Evolutionary conservation across 2,797 vertebrate genomes (phyloP), one percentile per base, ranked within the genome.

Genomic region (Rhabdomys pumilio): DNA sequence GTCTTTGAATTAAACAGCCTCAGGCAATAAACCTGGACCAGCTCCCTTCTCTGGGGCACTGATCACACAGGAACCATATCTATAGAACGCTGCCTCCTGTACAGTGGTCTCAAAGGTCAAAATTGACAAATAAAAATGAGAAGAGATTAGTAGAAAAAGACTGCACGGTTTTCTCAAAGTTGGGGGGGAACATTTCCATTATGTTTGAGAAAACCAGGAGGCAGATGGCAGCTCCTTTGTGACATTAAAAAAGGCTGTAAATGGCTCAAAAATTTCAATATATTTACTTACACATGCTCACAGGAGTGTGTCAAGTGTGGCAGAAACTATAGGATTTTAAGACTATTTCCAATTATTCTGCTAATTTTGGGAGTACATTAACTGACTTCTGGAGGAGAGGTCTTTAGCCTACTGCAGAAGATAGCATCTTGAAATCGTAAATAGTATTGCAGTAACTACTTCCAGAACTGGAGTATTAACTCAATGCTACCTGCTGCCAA

Each of bases 281-380:
- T 22, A 77, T 77, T 85, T 94, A 34, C 19, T 80, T 88, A 50
- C 53, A 94, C 20, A n/a, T 4, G 59, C 24, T 88, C 19, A 50
- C 44, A 81, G 77, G 15, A 86, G 15, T 41, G 34, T 12, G 76
- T n/a, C 26, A 2, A 61, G 29, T 61, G 19, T 38, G 57, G 38
- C 12, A 67, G 19, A 81, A 80, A 65, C 73, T 41, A 53, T 17
- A n/a, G 44, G 47, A 88, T 67, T 81, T 83, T 31, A 67, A 79
- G 80, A 89, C 83, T 47, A 76, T 79, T 93, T 94, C 57, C 50
- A 76, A 75, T 80, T 92, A 86, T 76, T 82, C 57, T 89, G 34
- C 50, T 72, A 89, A 90, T 55, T 79, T 79, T 19, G 79, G 87
- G n/a, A 95, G 20, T 34, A 79, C n/a, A 77, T 26, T 79, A 44